A percentile compares a stretch with the other conserved stretches of the same genome.
phyloP scores from a whole-genome alignment of 2,113 vertebrate species.

The Xiphorhynchus elegans region DNA sequence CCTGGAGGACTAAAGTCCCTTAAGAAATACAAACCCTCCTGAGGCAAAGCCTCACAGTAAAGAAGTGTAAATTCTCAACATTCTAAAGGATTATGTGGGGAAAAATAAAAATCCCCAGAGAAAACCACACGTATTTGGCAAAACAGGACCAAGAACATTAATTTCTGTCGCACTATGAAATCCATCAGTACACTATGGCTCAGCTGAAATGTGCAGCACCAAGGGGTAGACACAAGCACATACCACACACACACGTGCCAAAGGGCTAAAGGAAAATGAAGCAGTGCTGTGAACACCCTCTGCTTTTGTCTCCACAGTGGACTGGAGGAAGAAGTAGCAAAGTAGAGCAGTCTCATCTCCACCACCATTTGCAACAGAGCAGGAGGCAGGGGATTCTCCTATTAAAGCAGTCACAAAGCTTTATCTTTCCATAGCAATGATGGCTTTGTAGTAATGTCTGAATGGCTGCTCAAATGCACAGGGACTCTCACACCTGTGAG shows the following conservation, averaged over 20 bases:
- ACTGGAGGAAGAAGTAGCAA: not conserved
- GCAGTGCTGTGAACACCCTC: not conserved
- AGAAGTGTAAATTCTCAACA: not conserved
- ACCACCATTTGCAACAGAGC: not conserved
- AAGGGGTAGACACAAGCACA: accelerated
- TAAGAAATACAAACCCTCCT: not conserved
- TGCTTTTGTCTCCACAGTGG: not conserved
- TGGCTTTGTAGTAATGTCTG: not conserved
- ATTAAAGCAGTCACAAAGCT: not conserved
- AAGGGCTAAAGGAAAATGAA: not conserved
- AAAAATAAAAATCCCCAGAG: not conserved
- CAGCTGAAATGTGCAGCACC: not conserved
- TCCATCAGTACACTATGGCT: accelerated
- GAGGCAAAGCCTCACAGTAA: not conserved
- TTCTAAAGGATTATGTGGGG: not conserved
- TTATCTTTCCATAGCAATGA: not conserved
- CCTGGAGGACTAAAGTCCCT: not conserved
- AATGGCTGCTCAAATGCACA: not conserved
- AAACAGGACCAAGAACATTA: not conserved
- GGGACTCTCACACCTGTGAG: not conserved
- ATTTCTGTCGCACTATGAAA: not conserved
- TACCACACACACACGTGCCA: accelerated
- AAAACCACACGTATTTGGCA: not conserved
- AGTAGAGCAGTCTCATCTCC: not conserved
- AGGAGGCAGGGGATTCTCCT: not conserved